A percentile compares a stretch with the other conserved stretches of the same genome.
These are phyloP conservation scores for Petrosia ficiformis DNA, from an alignment of 37 sponge, comb jelly and placozoan genomes.

Conservation along the genomic window DNA sequence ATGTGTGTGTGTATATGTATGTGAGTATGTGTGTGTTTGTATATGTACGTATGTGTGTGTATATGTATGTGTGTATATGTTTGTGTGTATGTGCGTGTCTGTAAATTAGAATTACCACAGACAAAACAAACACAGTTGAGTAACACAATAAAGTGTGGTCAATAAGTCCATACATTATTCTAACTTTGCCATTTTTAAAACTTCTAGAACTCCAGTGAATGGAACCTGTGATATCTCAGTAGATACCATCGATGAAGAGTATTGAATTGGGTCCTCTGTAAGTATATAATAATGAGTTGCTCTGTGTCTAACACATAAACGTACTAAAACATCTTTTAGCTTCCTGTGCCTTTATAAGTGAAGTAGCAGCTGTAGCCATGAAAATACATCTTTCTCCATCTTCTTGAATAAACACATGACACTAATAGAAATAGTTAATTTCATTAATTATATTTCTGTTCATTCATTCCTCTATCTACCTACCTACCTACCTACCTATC, in stretches of 20 bases:
- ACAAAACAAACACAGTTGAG: too few species aligned
- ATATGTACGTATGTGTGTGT: too few species aligned
- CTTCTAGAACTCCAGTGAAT: slow-evolving; percentile 71
- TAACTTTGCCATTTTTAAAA: slow-evolving; percentile 75
- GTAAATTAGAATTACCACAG: too few species aligned
- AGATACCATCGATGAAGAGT: slow-evolving; percentile 70
- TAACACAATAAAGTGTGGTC: neutral
- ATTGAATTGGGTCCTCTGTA: slow-evolving; percentile 45
- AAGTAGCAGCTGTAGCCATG: slow-evolving; percentile 83
- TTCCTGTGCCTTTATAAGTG: slow-evolving; percentile 45
- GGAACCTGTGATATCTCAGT: slow-evolving; percentile 94
- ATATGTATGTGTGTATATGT: too few species aligned
- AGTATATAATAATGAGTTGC: neutral
- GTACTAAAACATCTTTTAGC: slow-evolving; percentile 17
- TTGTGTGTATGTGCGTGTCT: too few species aligned
- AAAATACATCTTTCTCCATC: slow-evolving; percentile 86
- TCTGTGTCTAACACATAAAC: neutral
- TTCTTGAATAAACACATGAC: slow-evolving; percentile 82
- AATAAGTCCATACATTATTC: neutral
- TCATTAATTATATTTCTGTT: too few species aligned
- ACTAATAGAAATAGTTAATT: slow-evolving; percentile 33
- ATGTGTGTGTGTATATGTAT: too few species aligned
- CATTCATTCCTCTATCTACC: too few species aligned
- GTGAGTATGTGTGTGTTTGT: too few species aligned
- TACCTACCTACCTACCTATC: too few species aligned